Base-by-base conservation (phyloP, 2,888 invertebrate species). In the Napeogenes sylphis region DNA sequence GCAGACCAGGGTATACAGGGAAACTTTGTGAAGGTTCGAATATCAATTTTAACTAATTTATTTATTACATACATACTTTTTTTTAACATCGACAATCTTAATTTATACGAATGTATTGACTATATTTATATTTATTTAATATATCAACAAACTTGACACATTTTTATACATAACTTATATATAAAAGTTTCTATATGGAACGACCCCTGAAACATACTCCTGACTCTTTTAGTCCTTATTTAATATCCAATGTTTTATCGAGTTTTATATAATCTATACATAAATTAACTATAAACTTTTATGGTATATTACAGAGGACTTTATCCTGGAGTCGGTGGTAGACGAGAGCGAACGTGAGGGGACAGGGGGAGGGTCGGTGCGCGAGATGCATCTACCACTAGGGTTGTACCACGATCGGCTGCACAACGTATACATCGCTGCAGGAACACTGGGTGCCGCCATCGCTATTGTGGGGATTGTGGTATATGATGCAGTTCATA, bases 391-490 rank as follows among this genome's bases (percentile, higher is more conserved):
- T 58, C 86, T 92, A 78, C 93, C 93, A 67, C 85, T 94, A 61
- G 90, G 92, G 0, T 82, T 92, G 65, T 92, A 92, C 80, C 90
- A 93, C 76, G 93, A 93, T 77, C 91, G 93, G 53, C 87, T 93
- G 67, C 95, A 95, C 87, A 95, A 94, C 83, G 93, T 95, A 73
- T 95, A 95, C 85, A 94, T 95, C 74, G 95, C 95, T 10, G 94
- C 94, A 35, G 95, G 95, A 59, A 95, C 95, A 8, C 91, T 95
- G 67, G 94, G 94, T 47, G 93, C 94, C 55, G 95, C 95, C 59
- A 92, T 95, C 65, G 91, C 94, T 67, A 93, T 95, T 74, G 95
- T 95, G 59, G 92, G 94, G 57, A 90, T 94, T 68, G 94, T 95
- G 84, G 95, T 95, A 75, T 92, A 92, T 84, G 35, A 30, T 47